phyloP scores from a whole-genome alignment of 2,888 invertebrate species.

The Andrena praecox region DNA sequence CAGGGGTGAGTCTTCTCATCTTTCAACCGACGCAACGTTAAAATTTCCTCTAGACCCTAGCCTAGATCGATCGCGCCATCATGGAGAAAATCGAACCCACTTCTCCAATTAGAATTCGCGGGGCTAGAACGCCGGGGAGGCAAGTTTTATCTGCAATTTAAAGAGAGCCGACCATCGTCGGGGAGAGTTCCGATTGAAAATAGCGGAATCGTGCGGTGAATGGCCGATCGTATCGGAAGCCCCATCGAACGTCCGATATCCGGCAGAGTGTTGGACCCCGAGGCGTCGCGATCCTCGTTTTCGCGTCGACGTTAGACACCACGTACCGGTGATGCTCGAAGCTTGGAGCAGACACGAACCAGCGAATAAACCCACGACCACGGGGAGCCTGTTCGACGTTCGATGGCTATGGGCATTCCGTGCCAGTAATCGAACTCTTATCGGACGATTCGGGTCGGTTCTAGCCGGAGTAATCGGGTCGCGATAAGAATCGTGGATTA shows the following conservation, averaged over 20 bases:
- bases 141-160: conserved; percentile 29
- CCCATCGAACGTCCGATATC: conserved; percentile 31
- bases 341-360: conserved; percentile 22
- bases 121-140: not conserved
- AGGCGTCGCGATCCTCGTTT: conserved; percentile 27
- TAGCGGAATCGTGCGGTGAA: conserved; percentile 40
- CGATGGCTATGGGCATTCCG: conserved; percentile 12
- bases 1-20: conserved; percentile 77
- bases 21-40: not conserved
- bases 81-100: not conserved
- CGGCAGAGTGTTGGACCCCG: conserved; percentile 21
- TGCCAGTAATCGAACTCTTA: conserved; percentile 63
- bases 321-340: not conserved
- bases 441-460: conserved; percentile 44
- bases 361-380: not conserved
- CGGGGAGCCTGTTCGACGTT: not conserved
- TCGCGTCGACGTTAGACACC: conserved; percentile 22
- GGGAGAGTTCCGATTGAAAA: conserved; percentile 33
- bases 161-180: conserved; percentile 9
- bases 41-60: not conserved
- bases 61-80: not conserved
- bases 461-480: conserved; percentile 63
- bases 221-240: conserved; percentile 40
- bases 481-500: conserved; percentile 73
- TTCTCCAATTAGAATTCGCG: conserved; percentile 19